These are phyloP conservation scores for Atta texana DNA, from an alignment of 1,140 invertebrate genomes.

Conservation along the genomic window DNA sequence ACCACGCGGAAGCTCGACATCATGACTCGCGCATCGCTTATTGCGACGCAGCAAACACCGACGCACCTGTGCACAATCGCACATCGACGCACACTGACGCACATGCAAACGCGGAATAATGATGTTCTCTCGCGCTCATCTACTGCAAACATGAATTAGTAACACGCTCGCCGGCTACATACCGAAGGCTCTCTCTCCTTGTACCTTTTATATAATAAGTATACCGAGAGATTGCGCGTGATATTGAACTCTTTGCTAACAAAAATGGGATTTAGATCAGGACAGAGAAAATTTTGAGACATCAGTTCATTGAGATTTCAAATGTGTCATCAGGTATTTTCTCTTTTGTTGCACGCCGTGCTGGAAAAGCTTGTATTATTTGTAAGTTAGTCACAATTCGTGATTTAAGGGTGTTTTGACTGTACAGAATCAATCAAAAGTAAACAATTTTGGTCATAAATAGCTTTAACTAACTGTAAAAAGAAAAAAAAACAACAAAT, in stretches of 20 bases:
- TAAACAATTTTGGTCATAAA: too few relatives aligned
- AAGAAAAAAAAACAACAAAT: too few relatives aligned
- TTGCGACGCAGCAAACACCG: neutral
- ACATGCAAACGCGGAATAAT: neutral
- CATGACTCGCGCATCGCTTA: slow-evolving; percentile 10
- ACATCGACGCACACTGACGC: neutral
- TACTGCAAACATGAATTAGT: slow-evolving; percentile 56
- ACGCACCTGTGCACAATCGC: neutral
- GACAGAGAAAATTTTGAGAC: neutral
- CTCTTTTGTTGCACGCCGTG: neutral
- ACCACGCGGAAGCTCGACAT: neutral
- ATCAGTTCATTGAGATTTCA: neutral
- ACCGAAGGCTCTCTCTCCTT: slow-evolving; percentile 13
- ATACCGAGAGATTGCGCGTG: slow-evolving; percentile 14
- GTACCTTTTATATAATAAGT: slow-evolving; percentile 26
- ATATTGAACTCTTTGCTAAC: neutral
- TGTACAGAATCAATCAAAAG: too few relatives aligned
- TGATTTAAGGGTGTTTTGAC: neutral
- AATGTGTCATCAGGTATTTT: neutral
- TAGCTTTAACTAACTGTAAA: too few relatives aligned
- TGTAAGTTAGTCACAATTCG: neutral
- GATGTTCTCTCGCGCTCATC: slow-evolving; percentile 16
- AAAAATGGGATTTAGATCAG: neutral
- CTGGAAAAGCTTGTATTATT: neutral
- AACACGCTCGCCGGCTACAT: slow-evolving; percentile 11